phyloP scores from a whole-genome alignment of 2,888 invertebrate species.

The Siphlonurus alternatus region DNA sequence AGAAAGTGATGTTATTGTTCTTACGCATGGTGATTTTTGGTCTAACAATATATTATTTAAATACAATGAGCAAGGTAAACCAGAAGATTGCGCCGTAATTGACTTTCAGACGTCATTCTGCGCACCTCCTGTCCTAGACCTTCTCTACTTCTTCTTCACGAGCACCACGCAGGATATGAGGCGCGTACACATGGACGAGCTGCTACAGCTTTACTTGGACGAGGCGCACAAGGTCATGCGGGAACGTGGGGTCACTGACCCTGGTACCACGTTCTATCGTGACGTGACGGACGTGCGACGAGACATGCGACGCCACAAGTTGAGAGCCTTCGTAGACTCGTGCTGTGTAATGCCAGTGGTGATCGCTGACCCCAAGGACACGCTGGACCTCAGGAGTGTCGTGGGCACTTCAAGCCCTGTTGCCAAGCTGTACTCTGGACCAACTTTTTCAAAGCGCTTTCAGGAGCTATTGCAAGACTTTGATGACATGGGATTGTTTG shows the following conservation, averaged over 20 bases:
- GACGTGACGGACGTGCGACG: neutral
- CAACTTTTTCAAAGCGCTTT: neutral
- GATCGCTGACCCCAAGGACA: neutral
- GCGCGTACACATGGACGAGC: neutral
- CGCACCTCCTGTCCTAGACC: neutral
- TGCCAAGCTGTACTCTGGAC: neutral
- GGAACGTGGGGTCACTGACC: neutral
- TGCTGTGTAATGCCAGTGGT: neutral
- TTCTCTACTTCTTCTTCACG: neutral
- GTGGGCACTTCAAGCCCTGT: neutral
- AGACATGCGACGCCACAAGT: neutral
- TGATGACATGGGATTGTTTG: neutral
- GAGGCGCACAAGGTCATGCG: neutral
- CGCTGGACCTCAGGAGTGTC: neutral
- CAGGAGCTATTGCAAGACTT: neutral
- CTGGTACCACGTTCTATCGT: neutral
- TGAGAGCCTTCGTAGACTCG: neutral
- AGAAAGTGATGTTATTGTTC: neutral
- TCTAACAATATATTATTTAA: constrained; percentile 10
- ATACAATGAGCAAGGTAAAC: neutral
- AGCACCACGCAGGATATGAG: neutral
- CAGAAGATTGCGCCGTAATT: neutral
- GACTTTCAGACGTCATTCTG: neutral
- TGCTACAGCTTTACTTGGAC: constrained; percentile 2
- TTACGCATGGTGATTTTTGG: constrained; percentile 10